A percentile compares a stretch with the other conserved stretches of the same genome.
Conservation (phyloP, 2,797 vertebrate species). For the Phrynocephalus forsythii region DNA sequence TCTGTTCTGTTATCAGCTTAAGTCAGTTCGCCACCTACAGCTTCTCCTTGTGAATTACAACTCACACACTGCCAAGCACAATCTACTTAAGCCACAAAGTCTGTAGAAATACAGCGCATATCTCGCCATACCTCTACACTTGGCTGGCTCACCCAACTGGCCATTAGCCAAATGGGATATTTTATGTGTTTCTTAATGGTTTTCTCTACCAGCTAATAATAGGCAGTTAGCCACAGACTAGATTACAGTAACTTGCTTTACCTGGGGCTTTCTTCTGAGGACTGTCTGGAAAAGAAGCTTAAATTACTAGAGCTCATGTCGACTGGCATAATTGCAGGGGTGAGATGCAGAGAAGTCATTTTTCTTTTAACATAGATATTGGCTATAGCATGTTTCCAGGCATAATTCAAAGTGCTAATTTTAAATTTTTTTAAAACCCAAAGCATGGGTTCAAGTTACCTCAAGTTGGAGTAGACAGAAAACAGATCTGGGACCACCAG, state of each 20-base stretch:
- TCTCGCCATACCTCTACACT: neutral
- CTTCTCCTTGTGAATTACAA: neutral
- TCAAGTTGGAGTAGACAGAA: neutral
- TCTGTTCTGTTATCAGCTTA: conserved; percentile 1
- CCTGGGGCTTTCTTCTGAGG: neutral
- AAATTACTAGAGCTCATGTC: neutral
- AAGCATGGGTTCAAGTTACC: neutral
- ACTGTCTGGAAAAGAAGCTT: neutral
- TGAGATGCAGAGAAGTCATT: too few species aligned
- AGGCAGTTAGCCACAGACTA: neutral
- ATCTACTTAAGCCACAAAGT: neutral
- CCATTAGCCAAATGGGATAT: neutral
- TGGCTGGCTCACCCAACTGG: neutral
- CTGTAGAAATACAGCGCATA: neutral
- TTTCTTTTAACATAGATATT: neutral
- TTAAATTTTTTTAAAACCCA: neutral
- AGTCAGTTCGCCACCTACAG: neutral
- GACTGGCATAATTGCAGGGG: neutral
- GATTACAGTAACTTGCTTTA: neutral
- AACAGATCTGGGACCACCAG: neutral
- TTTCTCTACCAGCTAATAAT: neutral
- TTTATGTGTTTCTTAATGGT: neutral
- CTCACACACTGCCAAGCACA: neutral
- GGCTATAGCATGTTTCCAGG: neutral
- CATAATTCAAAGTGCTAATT: neutral